Evolutionary conservation across 2,113 vertebrate genomes (phyloP).

Genomic region (Miniopterus natalensis): DNA sequence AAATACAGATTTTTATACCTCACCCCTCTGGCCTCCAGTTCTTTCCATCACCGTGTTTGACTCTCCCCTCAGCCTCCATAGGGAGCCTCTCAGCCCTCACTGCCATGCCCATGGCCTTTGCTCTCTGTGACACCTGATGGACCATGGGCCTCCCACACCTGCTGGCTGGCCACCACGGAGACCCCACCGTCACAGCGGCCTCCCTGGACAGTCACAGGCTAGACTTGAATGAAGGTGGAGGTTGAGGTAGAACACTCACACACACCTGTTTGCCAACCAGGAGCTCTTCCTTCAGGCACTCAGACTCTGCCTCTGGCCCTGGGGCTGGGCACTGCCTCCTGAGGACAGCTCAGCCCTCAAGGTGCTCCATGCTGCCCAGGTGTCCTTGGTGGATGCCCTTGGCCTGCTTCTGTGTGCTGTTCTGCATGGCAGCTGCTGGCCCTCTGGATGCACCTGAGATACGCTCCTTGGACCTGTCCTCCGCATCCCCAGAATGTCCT

Average conservation of each 20-base stretch:
- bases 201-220: not conserved
- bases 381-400: too few species aligned
- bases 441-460: not conserved
- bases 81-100: not conserved
- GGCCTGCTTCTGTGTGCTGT: rapidly evolving
- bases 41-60: not conserved
- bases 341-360: not conserved
- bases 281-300: not conserved
- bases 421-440: not conserved
- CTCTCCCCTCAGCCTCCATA: not conserved
- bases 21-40: conserved; percentile 71
- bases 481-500: not conserved
- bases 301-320: not conserved
- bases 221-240: not conserved
- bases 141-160: not conserved
- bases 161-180: too few species aligned
- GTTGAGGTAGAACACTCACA: not conserved
- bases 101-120: not conserved
- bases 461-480: not conserved
- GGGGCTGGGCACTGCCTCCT: too few species aligned
- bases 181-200: not conserved
- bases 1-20: conserved; percentile 95
- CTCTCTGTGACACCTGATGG: not conserved
- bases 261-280: not conserved
- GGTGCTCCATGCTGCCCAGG: not conserved